phyloP scores from a whole-genome alignment of 2,888 invertebrate species.

The Chrysomela aeneicollis region DNA sequence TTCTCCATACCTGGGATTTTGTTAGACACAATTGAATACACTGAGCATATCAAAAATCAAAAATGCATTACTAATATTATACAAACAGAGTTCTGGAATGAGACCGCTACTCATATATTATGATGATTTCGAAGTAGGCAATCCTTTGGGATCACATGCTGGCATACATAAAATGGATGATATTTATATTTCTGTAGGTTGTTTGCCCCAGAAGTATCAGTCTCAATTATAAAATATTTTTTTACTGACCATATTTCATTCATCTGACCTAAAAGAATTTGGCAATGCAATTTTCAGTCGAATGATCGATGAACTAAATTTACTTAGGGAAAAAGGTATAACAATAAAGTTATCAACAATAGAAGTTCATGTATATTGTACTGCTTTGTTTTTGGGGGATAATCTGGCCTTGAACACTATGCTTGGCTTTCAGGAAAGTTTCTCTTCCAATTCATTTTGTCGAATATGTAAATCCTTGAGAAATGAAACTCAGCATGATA shows the following conservation, averaged over 20 bases:
- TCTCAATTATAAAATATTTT: slow-evolving; percentile 24
- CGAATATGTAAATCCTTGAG: slow-evolving; percentile 23
- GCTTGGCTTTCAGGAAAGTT: slow-evolving; percentile 26
- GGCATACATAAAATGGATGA: slow-evolving; percentile 31
- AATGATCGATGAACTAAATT: slow-evolving; percentile 24
- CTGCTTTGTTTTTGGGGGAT: slow-evolving; percentile 31
- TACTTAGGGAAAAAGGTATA: slow-evolving; percentile 6
- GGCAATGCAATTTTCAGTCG: slow-evolving; percentile 22
- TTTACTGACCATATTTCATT: slow-evolving; percentile 23
- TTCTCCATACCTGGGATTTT: slow-evolving; percentile 27
- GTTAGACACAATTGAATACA: slow-evolving; percentile 23
- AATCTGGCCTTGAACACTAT: slow-evolving; percentile 29
- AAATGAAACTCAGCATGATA: slow-evolving; percentile 13
- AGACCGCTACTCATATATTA: slow-evolving; percentile 28
- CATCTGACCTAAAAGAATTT: slow-evolving; percentile 27
- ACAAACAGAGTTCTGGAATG: slow-evolving; percentile 30
- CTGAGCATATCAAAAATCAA: slow-evolving; percentile 22
- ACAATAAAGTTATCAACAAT: slow-evolving; percentile 1
- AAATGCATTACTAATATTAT: slow-evolving; percentile 25
- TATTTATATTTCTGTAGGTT: slow-evolving; percentile 25
- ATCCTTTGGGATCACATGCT: slow-evolving; percentile 29
- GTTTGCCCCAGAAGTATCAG: slow-evolving; percentile 24
- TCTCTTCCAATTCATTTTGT: slow-evolving; percentile 21
- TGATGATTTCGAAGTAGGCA: slow-evolving; percentile 29
- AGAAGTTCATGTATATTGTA: slow-evolving; percentile 21